Base-by-base conservation (phyloP, 1,140 invertebrate genomes). In the Drosophila carrolli region DNA sequence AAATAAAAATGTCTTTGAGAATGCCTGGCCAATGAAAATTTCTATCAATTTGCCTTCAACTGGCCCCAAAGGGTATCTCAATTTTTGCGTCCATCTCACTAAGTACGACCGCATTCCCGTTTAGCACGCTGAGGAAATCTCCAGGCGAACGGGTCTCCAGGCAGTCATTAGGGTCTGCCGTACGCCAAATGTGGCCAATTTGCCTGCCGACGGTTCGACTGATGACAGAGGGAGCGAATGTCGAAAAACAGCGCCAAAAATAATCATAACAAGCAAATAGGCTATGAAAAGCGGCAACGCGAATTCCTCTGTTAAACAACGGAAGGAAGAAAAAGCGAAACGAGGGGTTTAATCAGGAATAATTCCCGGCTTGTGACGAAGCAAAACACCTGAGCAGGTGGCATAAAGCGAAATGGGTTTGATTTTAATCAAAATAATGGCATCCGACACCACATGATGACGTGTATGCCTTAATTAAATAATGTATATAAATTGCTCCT, bases 371-470 rank as follows among this genome's bases (percentile, higher is more conserved):
- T 4, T 5, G 14, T 5, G 57, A 11, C 11, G 58, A 19, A n/a
- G 16, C 32, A 27, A 19, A 41, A 10, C 37, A 41, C 8, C 61
- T 60, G 57, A 73, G 68, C 82, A 82, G 83, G 83, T 86, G 83
- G 65, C 78, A 72, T 79, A 72, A 88, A 73, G 70, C 61, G 75
- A 67, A 82, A 88, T 88, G 75, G 75, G 75, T 86, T 88, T 86
- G 83, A 86, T 86, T 86, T 76, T 86, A 82, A 86, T 86, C 83
- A 88, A 83, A 88, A 56, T 86, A 86, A 86, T 86, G 83, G 83
- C 66, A 62, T 78, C 44, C 60, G 67, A 55, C 44, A 62, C 79
- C 70, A 56, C 75, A 55, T 62, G 71, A 85, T 79, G 83, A 83
- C 75, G 83, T 74, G 70, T 81, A 79, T 76, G 79, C 67, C 84